Conservation (phyloP, 1,140 invertebrate genomes). For the Eciton burchellii region DNA sequence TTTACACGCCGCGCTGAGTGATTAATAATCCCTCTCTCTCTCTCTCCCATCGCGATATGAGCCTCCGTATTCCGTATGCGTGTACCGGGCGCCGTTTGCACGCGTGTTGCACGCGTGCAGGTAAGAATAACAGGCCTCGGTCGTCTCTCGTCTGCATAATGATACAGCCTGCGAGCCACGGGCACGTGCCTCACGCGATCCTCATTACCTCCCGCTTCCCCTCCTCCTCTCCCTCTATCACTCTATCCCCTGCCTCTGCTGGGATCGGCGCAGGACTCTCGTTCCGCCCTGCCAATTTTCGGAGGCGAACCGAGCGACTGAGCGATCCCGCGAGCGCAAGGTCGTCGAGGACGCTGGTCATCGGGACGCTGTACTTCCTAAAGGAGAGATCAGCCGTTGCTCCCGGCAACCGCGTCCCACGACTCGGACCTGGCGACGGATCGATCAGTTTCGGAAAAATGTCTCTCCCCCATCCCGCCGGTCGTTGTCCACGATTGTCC, state of each 20-base stretch:
- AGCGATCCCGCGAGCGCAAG: background rate
- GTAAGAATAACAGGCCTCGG: slow-evolving; percentile 72
- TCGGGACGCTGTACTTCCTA: background rate
- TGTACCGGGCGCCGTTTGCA: slow-evolving; percentile 52
- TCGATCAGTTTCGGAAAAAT: background rate
- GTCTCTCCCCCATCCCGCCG: too few relatives aligned
- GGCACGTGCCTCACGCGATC: slow-evolving; percentile 85
- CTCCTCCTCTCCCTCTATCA: slow-evolving; percentile 49
- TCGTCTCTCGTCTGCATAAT: slow-evolving; percentile 80
- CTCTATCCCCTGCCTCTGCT: slow-evolving; percentile 57
- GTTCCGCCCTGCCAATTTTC: slow-evolving; percentile 22
- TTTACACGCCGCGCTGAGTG: slow-evolving; percentile 28
- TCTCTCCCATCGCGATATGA: slow-evolving; percentile 26
- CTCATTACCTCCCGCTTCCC: slow-evolving; percentile 78
- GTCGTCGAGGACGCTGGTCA: too few relatives aligned
- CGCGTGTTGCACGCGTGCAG: slow-evolving; percentile 66
- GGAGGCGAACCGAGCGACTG: background rate
- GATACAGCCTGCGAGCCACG: slow-evolving; percentile 77
- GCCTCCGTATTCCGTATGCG: slow-evolving; percentile 8
- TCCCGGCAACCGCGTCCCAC: too few relatives aligned
- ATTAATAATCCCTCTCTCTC: background rate
- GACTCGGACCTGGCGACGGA: too few relatives aligned
- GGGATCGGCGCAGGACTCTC: background rate
- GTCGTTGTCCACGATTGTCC: too few relatives aligned
- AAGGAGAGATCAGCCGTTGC: too few relatives aligned